phyloP scores from a whole-genome alignment of 2,113 vertebrate genomes.

The Pleuronectes platessa region DNA sequence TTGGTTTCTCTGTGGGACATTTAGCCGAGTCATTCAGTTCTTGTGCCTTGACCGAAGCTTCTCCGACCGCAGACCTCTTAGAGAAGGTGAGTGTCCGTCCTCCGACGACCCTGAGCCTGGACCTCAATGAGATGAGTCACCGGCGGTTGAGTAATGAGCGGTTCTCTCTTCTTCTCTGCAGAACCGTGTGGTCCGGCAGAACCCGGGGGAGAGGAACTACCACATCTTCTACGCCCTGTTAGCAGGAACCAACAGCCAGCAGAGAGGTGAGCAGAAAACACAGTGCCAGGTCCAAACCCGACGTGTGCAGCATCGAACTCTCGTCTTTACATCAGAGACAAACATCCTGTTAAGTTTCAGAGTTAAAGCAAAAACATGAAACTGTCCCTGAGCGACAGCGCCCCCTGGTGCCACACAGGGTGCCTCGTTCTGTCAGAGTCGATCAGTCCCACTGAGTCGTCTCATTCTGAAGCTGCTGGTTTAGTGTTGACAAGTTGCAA shows the following conservation, averaged over 20 bases:
- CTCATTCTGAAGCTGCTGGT: too few relatives aligned
- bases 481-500: too few relatives aligned
- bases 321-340: too few relatives aligned
- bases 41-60: constrained; percentile 60
- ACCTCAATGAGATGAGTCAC: too few relatives aligned
- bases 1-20: not conserved
- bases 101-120: not conserved
- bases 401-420: not conserved
- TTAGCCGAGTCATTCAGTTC: not conserved
- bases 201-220: constrained; percentile 96
- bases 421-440: not conserved
- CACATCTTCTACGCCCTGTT: constrained; percentile 98
- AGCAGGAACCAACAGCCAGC: constrained; percentile 87
- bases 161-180: constrained; percentile 55
- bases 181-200: constrained; percentile 98
- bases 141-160: not conserved
- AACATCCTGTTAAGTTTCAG: too few relatives aligned
- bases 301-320: not conserved
- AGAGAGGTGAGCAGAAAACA: constrained; percentile 75
- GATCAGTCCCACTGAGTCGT: not conserved
- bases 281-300: too few relatives aligned
- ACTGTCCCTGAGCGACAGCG: not conserved
- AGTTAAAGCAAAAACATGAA: too few relatives aligned
- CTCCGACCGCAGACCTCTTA: constrained; percentile 72
- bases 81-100: constrained; percentile 69